Base-by-base conservation (phyloP, 2,888 invertebrate genomes). In the Conchocele bisecta region DNA sequence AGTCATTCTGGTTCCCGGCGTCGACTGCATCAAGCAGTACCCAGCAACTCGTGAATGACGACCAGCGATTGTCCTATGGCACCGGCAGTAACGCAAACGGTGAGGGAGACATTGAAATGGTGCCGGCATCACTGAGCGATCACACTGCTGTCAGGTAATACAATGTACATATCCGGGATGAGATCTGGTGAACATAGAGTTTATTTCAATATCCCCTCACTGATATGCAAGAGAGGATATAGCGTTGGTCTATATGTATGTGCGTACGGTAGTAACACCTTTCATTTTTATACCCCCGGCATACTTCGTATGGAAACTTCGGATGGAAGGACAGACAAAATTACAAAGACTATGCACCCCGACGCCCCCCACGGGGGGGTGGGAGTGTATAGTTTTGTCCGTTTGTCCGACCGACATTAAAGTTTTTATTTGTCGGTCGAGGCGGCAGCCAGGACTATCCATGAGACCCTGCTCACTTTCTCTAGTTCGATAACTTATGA, bases 1-100 rank as follows among this genome's bases (percentile, higher is more conserved):
- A 94, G 0, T 94, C 94, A 0, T 96, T 94, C 91, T 96, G 96
- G 96, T 83, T 68, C 42, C 56, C 65, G 31, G 50, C 26, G n/a
- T n/a, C n/a, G n/a, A n/a, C n/a, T n/a, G 28, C 91, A 67, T 85
- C 88, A 6, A 68, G 50, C 11, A 46, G 51, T 31, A 64, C 60
- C 86, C 63, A 92, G 91, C 73, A 92, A 91, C 28, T 91, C 91
- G 13, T 31, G 31, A 51, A 17, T 51, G 15, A 33, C 7, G 33
- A 51, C 15, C 31, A 33, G 51, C 9, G 35, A 9, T 20, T 31
- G 20, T 35, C 31, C 33, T 51, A 51, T 17, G 51, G 51, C 35
- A 33, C 31, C 22, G 51, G 51, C 35, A 33, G 33, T 28, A 33
- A 33, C 93, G 20, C 33, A 3, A 24, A 28, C 9, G 24, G 28